Conservation (phyloP, 2,113 vertebrate species). For the Pteropus alecto region DNA sequence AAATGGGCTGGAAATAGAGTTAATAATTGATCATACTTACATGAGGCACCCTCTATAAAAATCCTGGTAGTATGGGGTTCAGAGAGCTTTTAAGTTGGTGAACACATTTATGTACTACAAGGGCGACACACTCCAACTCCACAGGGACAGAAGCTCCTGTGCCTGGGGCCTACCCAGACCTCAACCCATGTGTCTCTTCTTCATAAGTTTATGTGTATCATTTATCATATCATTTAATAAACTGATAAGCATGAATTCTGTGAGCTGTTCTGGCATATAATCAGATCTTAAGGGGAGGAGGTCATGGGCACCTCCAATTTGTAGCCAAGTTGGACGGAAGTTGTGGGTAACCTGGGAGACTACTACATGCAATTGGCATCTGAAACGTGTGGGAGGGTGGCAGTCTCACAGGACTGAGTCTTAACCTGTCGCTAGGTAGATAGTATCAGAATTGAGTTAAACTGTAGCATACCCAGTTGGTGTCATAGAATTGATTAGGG, state of each 20-base stretch:
- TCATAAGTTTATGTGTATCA: neutral
- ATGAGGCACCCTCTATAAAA: neutral
- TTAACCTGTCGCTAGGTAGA: neutral
- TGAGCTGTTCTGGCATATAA: neutral
- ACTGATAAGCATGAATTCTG: neutral
- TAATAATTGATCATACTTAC: neutral
- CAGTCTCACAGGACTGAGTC: neutral
- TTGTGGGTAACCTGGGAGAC: neutral
- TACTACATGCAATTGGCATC: neutral
- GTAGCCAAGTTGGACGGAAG: neutral
- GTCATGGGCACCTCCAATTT: neutral
- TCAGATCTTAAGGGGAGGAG: neutral
- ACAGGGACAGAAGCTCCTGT: too few relatives aligned
- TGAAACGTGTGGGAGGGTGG: neutral
- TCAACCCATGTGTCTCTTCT: neutral
- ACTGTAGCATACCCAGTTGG: neutral
- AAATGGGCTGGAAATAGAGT: neutral
- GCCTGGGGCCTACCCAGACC: neutral
- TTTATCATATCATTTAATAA: neutral
- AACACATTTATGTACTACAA: neutral
- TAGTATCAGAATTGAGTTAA: neutral
- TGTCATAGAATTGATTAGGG: neutral
- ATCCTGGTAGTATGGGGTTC: neutral
- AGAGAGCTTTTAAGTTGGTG: neutral
- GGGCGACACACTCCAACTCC: neutral